phyloP scores from a whole-genome alignment of 2,888 invertebrate species.

The Ormyrus rosae region DNA sequence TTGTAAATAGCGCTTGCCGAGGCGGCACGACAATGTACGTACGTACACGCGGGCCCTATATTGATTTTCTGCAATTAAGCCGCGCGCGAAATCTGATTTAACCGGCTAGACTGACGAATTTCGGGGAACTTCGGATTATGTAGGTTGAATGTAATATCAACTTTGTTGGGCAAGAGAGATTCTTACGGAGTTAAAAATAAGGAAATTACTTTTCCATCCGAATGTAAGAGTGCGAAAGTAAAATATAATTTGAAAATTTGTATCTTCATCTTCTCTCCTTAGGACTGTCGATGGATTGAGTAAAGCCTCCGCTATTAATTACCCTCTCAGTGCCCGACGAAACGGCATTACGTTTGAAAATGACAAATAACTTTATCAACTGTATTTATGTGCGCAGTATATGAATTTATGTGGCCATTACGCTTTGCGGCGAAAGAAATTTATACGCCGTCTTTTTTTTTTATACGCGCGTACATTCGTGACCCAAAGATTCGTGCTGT shows the following conservation, averaged over 20 bases:
- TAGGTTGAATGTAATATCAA: slow-evolving; percentile 1
- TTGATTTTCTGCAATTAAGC: slow-evolving; percentile 37
- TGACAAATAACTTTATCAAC: background rate
- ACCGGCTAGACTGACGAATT: background rate
- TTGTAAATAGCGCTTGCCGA: background rate
- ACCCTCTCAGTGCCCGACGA: too few relatives aligned
- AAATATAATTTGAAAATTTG: too few relatives aligned
- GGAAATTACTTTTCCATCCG: too few relatives aligned
- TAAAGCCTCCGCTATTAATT: too few relatives aligned
- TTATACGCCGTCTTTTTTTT: slow-evolving; percentile 46
- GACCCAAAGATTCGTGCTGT: slow-evolving; percentile 60
- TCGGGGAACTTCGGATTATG: background rate
- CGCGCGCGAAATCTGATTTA: slow-evolving; percentile 11
- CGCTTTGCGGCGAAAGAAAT: slow-evolving; percentile 11
- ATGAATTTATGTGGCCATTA: slow-evolving; percentile 17
- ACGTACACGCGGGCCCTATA: background rate
- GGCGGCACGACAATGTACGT: background rate
- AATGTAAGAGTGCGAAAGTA: too few relatives aligned
- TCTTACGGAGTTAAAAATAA: background rate
- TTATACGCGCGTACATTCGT: slow-evolving; percentile 30
- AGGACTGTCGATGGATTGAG: too few relatives aligned
- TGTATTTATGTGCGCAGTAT: background rate
- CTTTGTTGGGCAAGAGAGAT: background rate
- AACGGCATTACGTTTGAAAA: background rate
- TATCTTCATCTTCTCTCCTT: too few relatives aligned